Evolutionary conservation across 2,113 vertebrate species (phyloP).

Genomic region (Arenaria interpres): DNA sequence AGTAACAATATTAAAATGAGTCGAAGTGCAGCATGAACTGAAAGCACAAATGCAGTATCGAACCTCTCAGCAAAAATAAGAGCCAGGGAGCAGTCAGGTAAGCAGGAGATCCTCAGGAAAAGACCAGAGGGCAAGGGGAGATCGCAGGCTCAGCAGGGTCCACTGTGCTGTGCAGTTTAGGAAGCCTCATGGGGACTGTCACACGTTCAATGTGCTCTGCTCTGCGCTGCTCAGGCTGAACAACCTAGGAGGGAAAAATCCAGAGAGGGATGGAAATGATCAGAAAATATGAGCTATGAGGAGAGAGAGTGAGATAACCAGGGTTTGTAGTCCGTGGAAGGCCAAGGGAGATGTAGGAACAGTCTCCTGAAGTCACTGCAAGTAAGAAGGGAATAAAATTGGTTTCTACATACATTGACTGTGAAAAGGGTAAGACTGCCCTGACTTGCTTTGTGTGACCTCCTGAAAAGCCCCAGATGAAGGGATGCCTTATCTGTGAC

Average conservation of each 20-base stretch:
- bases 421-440: not conserved
- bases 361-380: not conserved
- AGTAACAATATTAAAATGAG: slow-evolving; percentile 63
- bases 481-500: not conserved
- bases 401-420: not conserved
- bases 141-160: not conserved
- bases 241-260: not conserved
- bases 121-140: not conserved
- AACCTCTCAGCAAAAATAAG: not conserved
- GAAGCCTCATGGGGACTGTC: not conserved
- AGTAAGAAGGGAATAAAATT: not conserved
- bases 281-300: not conserved
- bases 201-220: not conserved
- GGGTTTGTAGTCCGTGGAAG: not conserved
- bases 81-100: not conserved
- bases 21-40: slow-evolving; percentile 12
- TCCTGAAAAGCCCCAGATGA: not conserved
- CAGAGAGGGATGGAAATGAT: not conserved
- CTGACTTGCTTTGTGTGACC: not conserved
- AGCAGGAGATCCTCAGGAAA: not conserved
- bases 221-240: not conserved
- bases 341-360: not conserved
- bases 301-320: not conserved
- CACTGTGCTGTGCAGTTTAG: not conserved
- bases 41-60: not conserved